These are phyloP conservation scores for Leucania comma DNA, from an alignment of 2,888 invertebrate species.

Conservation along the genomic window DNA sequence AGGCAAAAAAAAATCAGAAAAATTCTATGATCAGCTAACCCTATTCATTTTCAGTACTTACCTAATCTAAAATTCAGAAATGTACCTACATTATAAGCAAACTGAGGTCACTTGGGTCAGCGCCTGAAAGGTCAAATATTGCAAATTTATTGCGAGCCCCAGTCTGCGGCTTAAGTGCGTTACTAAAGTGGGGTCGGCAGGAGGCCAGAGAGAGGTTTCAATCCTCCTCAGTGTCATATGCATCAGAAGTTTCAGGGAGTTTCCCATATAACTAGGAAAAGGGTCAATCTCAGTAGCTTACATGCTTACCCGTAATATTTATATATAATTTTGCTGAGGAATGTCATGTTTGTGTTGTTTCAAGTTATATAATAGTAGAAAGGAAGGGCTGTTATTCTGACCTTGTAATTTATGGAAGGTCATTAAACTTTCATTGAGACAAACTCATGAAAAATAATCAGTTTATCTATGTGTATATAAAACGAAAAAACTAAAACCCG, in stretches of 20 bases:
- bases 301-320: no score
- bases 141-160: slow-evolving; percentile 55
- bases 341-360: background rate
- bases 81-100: background rate
- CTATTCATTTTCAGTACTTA: no score
- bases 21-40: no score
- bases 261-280: background rate
- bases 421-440: no score
- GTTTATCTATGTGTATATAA: no score
- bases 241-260: slow-evolving; percentile 10
- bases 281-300: background rate
- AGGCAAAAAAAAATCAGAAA: no score
- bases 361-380: no score
- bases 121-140: slow-evolving; percentile 30
- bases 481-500: no score
- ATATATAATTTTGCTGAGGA: background rate
- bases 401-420: no score
- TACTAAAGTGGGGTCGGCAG: slow-evolving; percentile 51
- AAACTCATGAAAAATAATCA: no score
- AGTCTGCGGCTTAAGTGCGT: slow-evolving; percentile 47
- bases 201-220: background rate
- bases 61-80: no score
- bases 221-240: slow-evolving; percentile 37
- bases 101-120: slow-evolving; percentile 24
- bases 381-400: no score